A percentile compares a stretch with the other conserved stretches of the same genome.
Conservation (phyloP, 1,140 invertebrate genomes). For the Bicyclus anynana region DNA sequence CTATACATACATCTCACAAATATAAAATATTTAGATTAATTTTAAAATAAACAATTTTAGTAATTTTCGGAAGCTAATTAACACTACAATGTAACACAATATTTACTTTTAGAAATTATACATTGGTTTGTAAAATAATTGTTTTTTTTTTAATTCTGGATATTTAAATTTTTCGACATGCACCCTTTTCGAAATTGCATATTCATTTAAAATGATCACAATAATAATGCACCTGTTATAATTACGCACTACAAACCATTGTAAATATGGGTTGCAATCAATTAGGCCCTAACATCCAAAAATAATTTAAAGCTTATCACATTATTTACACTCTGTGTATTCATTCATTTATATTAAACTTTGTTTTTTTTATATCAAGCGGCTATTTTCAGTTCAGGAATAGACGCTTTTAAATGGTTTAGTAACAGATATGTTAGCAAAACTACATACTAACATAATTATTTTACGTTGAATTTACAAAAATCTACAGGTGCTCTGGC, state of each 20-base stretch:
- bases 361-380: background rate
- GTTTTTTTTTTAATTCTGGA: no score
- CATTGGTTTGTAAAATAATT: no score
- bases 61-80: no score
- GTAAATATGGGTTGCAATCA: slow-evolving; percentile 38
- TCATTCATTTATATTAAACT: slow-evolving; percentile 21
- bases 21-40: no score
- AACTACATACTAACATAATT: slow-evolving; percentile 19
- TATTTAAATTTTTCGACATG: no score
- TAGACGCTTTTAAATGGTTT: slow-evolving; percentile 3
- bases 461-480: slow-evolving; percentile 39
- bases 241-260: slow-evolving; percentile 40
- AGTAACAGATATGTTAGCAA: slow-evolving; percentile 7
- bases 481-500: slow-evolving; percentile 35
- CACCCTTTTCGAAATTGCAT: no score
- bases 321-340: slow-evolving; percentile 50
- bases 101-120: no score
- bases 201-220: slow-evolving; percentile 53
- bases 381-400: slow-evolving; percentile 3
- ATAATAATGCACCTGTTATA: slow-evolving; percentile 61
- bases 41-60: no score
- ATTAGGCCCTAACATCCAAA: slow-evolving; percentile 48
- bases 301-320: slow-evolving; percentile 76
- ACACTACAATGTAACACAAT: no score
- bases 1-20: no score